Evolutionary conservation across 1,140 invertebrate species (phyloP).

Genomic region (Stegodyphus mimosarum): DNA sequence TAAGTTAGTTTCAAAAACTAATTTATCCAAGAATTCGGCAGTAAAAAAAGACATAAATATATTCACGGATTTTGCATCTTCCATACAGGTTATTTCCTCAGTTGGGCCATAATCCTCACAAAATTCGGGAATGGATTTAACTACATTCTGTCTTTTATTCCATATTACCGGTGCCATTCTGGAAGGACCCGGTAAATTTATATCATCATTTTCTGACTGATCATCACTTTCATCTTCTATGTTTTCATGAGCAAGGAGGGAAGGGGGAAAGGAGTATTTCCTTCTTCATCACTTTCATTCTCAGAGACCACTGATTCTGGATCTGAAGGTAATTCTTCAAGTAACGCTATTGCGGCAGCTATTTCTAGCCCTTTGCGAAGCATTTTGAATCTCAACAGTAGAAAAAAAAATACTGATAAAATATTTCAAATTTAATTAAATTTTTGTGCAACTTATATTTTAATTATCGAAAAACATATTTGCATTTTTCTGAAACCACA

Average conservation of each 20-base stretch:
- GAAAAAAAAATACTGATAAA: slow-evolving; percentile 4
- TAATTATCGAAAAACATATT: too few relatives aligned
- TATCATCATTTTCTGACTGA: not conserved
- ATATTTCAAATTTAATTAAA: too few relatives aligned
- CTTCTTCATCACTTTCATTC: slow-evolving; percentile 1
- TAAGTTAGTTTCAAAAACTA: too few relatives aligned
- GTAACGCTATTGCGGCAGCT: not conserved
- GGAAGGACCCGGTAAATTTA: slow-evolving; percentile 6
- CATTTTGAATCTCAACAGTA: slow-evolving; percentile 5
- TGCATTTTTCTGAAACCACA: too few relatives aligned
- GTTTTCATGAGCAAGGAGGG: not conserved
- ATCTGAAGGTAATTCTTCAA: slow-evolving; percentile 7
- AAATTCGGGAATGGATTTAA: not conserved
- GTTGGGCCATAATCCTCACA: slow-evolving; percentile 1
- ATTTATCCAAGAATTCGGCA: not conserved
- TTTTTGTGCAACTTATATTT: too few relatives aligned
- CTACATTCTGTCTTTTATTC: not conserved
- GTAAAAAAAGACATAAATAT: slow-evolving; percentile 1
- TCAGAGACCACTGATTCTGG: slow-evolving; percentile 4
- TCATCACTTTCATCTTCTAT: not conserved
- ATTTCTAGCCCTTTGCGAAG: slow-evolving; percentile 7
- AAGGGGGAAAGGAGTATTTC: not conserved
- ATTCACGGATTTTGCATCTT: not conserved
- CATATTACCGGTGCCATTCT: not conserved
- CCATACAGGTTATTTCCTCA: not conserved